phyloP scores from a whole-genome alignment of 2,797 vertebrate species.

The Oryzias dopingdopingensis region DNA sequence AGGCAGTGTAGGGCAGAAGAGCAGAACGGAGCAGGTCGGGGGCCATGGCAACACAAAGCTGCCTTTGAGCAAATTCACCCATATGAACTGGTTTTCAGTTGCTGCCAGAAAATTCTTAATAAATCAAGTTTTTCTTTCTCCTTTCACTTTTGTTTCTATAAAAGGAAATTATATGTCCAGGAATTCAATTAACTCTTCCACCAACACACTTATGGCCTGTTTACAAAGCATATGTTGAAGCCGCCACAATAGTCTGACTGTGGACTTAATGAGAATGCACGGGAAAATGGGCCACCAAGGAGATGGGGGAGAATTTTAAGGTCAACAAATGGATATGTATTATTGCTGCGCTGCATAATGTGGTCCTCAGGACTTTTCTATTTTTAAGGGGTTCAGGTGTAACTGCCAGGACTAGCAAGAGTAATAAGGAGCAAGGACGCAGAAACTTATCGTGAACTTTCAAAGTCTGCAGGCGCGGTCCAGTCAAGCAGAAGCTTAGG shows the following conservation, averaged over 20 bases:
- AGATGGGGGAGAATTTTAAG: slow-evolving; percentile 11
- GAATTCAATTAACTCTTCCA: too few relatives aligned
- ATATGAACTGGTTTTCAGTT: background rate
- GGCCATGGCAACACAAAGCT: background rate
- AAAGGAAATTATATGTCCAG: background rate
- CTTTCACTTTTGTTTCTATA: background rate
- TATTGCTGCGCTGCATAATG: slow-evolving; percentile 29
- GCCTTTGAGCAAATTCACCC: background rate
- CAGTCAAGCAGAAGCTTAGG: slow-evolving; percentile 39
- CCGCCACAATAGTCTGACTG: slow-evolving; percentile 14
- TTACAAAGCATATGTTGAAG: slow-evolving; percentile 20
- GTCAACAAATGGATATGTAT: slow-evolving; percentile 12
- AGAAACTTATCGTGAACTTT: slow-evolving; percentile 68
- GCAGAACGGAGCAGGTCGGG: background rate
- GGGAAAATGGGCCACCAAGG: background rate
- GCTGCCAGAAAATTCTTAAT: background rate
- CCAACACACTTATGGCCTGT: slow-evolving; percentile 1
- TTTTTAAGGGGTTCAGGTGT: slow-evolving; percentile 32
- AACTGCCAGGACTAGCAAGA: slow-evolving; percentile 30
- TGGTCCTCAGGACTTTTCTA: slow-evolving; percentile 6
- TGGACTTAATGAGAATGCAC: slow-evolving; percentile 25
- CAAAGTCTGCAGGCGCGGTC: slow-evolving; percentile 40
- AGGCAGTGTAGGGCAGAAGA: background rate
- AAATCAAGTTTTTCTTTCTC: background rate
- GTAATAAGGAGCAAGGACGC: slow-evolving; percentile 51